Percentiles rank a stretch among this genome's conserved stretches.
Conservation (phyloP, 37 sponge, comb jelly and placozoan species). For the Amphimedon queenslandica region DNA sequence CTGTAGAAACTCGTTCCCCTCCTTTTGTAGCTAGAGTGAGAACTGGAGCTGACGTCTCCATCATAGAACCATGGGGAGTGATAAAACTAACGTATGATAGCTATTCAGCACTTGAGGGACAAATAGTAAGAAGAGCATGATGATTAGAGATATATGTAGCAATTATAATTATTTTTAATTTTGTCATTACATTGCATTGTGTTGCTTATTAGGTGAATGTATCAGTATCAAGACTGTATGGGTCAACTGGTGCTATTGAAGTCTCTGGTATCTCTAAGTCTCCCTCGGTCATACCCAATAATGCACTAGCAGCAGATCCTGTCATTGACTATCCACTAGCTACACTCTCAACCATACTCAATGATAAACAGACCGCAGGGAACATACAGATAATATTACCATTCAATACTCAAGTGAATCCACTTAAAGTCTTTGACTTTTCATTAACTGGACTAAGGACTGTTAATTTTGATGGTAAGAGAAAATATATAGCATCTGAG, state of each 20-base stretch:
- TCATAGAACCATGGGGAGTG: slow-evolving; percentile 78
- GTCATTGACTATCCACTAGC: slow-evolving; percentile 32
- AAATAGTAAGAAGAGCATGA: slow-evolving; percentile 5
- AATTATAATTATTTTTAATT: background rate
- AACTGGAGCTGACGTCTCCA: slow-evolving; percentile 1
- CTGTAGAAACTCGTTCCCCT: slow-evolving; percentile 8
- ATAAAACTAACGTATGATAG: slow-evolving; percentile 23
- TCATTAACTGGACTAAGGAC: slow-evolving; percentile 36
- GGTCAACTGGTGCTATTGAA: slow-evolving; percentile 53
- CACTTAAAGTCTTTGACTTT: slow-evolving; percentile 59
- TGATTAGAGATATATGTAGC: background rate
- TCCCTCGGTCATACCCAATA: slow-evolving; percentile 6
- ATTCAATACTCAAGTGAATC: slow-evolving; percentile 27
- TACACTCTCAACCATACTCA: slow-evolving; percentile 21
- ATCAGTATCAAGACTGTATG: slow-evolving; percentile 60
- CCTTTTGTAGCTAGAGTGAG: slow-evolving; percentile 44
- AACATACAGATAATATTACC: slow-evolving; percentile 42
- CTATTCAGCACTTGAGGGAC: slow-evolving; percentile 49
- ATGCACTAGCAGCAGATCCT: slow-evolving; percentile 32
- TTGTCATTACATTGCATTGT: background rate
- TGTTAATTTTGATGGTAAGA: background rate
- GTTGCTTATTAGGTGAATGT: slow-evolving; percentile 36
- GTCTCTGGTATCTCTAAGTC: slow-evolving; percentile 36
- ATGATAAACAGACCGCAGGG: slow-evolving; percentile 46
- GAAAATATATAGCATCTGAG: background rate